Base-by-base conservation (phyloP, 1,140 invertebrate genomes). In the Hesperophylax magnus region DNA sequence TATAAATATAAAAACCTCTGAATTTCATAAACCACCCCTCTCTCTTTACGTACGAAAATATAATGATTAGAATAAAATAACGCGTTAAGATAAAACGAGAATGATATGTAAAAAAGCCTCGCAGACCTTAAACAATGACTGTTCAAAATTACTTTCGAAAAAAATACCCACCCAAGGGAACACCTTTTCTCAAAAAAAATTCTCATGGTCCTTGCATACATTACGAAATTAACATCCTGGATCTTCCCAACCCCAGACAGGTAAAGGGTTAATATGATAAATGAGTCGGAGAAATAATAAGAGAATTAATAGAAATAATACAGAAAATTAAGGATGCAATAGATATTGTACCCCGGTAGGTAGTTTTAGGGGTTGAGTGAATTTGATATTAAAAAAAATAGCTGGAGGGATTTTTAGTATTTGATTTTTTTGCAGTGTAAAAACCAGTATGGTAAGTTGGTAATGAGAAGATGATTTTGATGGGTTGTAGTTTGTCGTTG, bases 311-410 rank as follows among this genome's bases (percentile, higher is more conserved):
- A 60, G 58, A 75, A 75, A 75, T 75, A 75, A 75, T 75, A 60
- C 52, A 60, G 58, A 75, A 75, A 75, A 75, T 75, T 75, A 75
- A 75, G 72, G 53, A 75, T 75, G 72, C 72, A 54, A 53, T 47
- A 67, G 4, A 1, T 63, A 27, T 34, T 7, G 7, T 47, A 47
- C 39, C 39, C 39, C 39, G 14, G 9, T 47, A 47, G 39, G 39
- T 47, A 47, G 11, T 67, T 67, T 31, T 17, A n/a, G 63, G 69
- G 47, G 47, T 52, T 20, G 69, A 24, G 69, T n/a, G n/a, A 17
- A 52, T 72, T 53, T 53, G 17, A 72, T 72, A 72, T 71, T 31
- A 15, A 71, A 17, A 72, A 72, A 72, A 72, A 52, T 22, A 53
- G 34, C 69, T n/a, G 11, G 17, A 47, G 69, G 67, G 69, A 31